phyloP scores from a whole-genome alignment of 2,113 vertebrate species.

The Triplophysa siluroides region DNA sequence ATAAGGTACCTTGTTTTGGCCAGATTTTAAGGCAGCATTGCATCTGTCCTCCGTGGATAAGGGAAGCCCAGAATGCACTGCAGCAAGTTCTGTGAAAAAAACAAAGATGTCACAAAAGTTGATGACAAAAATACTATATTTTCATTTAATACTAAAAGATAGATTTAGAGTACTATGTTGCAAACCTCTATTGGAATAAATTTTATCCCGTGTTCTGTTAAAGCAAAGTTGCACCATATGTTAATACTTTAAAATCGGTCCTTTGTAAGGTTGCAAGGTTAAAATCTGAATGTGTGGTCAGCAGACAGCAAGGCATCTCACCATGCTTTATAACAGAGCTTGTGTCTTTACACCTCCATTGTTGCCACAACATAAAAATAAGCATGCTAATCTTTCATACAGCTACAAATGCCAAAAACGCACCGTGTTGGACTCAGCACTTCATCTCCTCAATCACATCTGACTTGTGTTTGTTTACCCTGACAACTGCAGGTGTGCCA shows the following conservation, averaged over 20 bases:
- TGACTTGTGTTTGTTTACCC: slow-evolving; percentile 16
- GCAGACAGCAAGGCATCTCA: background rate
- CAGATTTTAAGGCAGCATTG: background rate
- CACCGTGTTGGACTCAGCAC: background rate
- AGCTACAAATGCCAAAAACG: slow-evolving; percentile 17
- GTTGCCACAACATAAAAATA: slow-evolving; percentile 16
- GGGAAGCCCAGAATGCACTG: background rate
- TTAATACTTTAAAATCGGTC: background rate
- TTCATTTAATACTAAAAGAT: too few relatives aligned
- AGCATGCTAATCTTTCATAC: slow-evolving; percentile 31
- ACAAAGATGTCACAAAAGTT: too few relatives aligned
- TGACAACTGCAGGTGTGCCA: slow-evolving; percentile 40
- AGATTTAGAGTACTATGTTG: too few relatives aligned
- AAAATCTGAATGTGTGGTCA: background rate
- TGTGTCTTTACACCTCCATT: background rate
- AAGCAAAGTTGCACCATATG: background rate
- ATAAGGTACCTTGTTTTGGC: background rate
- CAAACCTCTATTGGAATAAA: too few relatives aligned
- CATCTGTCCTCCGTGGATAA: background rate
- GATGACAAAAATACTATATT: too few relatives aligned
- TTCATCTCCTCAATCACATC: background rate
- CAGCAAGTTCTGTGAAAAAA: background rate
- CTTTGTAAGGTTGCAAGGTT: background rate
- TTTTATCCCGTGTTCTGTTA: too few relatives aligned
- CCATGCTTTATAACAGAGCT: background rate